Conservation (phyloP, 2,113 vertebrate genomes). For the Furnarius figulus region DNA sequence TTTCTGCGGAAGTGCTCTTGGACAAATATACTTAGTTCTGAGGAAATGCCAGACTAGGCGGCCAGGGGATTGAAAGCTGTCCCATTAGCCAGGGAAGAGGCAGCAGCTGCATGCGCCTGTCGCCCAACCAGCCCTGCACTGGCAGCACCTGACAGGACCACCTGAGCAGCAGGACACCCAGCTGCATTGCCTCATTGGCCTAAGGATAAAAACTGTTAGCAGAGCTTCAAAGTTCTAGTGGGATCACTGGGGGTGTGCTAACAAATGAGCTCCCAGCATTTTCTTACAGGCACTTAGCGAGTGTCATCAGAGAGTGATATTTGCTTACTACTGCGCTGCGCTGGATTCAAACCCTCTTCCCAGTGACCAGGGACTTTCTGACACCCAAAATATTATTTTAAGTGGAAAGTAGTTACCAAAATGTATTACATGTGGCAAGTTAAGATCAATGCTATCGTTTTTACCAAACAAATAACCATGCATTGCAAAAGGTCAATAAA, state of each 20-base stretch:
- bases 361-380: background rate
- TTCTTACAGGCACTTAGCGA: background rate
- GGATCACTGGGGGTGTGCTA: background rate
- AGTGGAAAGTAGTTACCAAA: background rate
- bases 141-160: background rate
- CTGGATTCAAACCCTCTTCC: background rate
- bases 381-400: background rate
- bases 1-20: slow-evolving; percentile 51
- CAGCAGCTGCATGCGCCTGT: accelerated
- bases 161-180: background rate
- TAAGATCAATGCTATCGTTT: background rate
- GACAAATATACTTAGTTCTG: background rate
- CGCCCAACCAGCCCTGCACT: background rate
- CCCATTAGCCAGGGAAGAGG: background rate
- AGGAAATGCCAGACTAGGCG: background rate
- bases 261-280: background rate
- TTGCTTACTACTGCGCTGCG: background rate
- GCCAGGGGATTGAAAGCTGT: background rate
- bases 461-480: background rate
- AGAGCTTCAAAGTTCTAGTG: background rate
- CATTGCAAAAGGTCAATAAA: slow-evolving; percentile 34
- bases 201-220: background rate
- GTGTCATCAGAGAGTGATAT: background rate
- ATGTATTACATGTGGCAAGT: background rate
- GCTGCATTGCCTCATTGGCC: accelerated